Evolutionary conservation across 2,888 invertebrate species (phyloP).

Genomic region (Macrosiphum euphorbiae): DNA sequence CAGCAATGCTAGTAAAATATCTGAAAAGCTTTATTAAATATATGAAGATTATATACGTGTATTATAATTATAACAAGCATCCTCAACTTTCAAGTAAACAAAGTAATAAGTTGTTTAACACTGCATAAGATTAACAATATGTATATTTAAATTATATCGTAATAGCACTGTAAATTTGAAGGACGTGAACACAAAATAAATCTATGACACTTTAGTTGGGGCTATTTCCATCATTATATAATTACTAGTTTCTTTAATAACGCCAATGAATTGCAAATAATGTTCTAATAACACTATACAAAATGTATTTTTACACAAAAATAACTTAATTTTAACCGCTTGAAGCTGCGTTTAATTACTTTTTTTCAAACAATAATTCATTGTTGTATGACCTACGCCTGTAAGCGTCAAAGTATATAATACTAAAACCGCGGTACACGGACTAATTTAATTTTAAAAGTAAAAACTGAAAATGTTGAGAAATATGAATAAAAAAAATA

Average conservation of each 20-base stretch:
- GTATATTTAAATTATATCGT: background rate
- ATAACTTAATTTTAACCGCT: conserved; percentile 44
- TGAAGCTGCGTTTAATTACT: conserved; percentile 24
- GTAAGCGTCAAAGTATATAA: background rate
- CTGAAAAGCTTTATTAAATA: background rate
- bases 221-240: conserved; percentile 9
- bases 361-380: conserved; percentile 42
- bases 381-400: conserved; percentile 29
- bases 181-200: conserved; percentile 29
- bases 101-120: background rate
- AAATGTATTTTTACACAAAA: conserved; percentile 29
- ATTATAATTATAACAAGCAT: background rate
- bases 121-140: background rate
- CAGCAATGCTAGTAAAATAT: background rate
- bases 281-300: conserved; percentile 37
- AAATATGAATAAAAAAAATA: background rate
- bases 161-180: background rate
- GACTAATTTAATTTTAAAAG: conserved; percentile 12
- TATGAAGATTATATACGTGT: background rate
- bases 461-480: conserved; percentile 11
- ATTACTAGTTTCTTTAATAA: conserved; percentile 9
- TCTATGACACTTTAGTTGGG: background rate
- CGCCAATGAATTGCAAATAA: conserved; percentile 29
- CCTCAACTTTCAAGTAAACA: background rate
- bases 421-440: background rate